Evolutionary conservation across 2,113 vertebrate genomes (phyloP).

Genomic region (Trematomus loennbergii): DNA sequence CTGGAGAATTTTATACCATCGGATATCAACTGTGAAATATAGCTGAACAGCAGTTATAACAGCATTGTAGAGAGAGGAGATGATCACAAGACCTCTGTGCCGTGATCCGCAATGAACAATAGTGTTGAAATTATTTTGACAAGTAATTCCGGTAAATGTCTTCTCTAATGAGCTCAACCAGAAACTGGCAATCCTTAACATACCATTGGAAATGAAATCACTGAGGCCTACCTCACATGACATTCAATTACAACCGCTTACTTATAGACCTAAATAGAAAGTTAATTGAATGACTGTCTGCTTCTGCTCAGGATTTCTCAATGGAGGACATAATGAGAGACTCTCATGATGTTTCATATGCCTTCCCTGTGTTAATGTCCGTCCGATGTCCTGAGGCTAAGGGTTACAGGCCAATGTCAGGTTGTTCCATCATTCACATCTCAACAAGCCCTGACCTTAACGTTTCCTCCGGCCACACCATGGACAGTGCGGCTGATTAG

Average conservation of each 20-base stretch:
- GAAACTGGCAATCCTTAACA: neutral
- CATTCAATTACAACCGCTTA: slow-evolving; percentile 26
- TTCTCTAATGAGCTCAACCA: neutral
- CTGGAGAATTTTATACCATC: slow-evolving; percentile 58
- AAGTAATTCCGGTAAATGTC: slow-evolving; percentile 7
- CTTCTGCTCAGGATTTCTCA: slow-evolving; percentile 14
- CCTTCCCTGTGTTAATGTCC: slow-evolving; percentile 16
- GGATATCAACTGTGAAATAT: slow-evolving; percentile 37
- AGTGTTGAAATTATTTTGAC: neutral
- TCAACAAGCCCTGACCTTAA: slow-evolving; percentile 64
- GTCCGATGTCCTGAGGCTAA: slow-evolving; percentile 1
- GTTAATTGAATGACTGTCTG: neutral
- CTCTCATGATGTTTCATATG: slow-evolving; percentile 28
- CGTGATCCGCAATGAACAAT: neutral
- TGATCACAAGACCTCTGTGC: slow-evolving; percentile 12
- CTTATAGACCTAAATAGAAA: slow-evolving; percentile 16
- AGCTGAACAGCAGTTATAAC: slow-evolving; percentile 16
- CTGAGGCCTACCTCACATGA: slow-evolving; percentile 28
- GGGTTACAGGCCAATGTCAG: slow-evolving; percentile 8
- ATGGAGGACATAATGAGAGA: neutral
- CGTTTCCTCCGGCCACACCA: slow-evolving; percentile 46
- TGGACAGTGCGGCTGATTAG: slow-evolving; percentile 72
- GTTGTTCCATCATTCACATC: slow-evolving; percentile 32
- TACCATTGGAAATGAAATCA: slow-evolving; percentile 27
- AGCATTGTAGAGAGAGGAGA: slow-evolving; percentile 18